Evolutionary conservation across 2,113 vertebrate species (phyloP).

Genomic region (Gopherus flavomarginatus): DNA sequence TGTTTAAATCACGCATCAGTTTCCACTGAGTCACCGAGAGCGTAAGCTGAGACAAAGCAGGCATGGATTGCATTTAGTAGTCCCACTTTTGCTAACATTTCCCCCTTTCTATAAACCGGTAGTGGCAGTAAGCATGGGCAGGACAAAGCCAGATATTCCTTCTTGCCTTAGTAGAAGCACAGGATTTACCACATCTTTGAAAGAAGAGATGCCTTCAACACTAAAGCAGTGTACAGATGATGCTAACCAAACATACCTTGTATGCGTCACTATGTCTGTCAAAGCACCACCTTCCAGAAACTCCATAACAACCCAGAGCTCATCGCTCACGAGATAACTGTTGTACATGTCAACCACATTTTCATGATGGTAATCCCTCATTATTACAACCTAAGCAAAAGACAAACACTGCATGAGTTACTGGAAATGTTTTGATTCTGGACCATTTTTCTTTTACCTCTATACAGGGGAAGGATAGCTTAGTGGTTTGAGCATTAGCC

Average conservation of each 20-base stretch:
- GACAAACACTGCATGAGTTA: not conserved
- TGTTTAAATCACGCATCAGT: not conserved
- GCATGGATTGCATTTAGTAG: not conserved
- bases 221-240: too few species aligned
- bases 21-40: not conserved
- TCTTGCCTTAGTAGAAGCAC: rapidly evolving
- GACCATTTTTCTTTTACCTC: not conserved
- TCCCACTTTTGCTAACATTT: too few species aligned
- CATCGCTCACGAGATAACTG: slow-evolving; percentile 96
- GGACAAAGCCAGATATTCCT: not conserved
- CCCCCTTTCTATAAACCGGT: not conserved
- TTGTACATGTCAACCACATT: slow-evolving; percentile 99
- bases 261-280: slow-evolving; percentile 98
- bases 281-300: slow-evolving; percentile 97
- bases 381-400: slow-evolving; percentile 93
- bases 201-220: rapidly evolving
- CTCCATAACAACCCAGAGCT: slow-evolving; percentile 99
- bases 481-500: too few species aligned
- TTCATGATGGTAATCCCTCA: slow-evolving; percentile 99
- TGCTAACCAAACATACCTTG: slow-evolving; percentile 82
- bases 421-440: not conserved
- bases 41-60: not conserved
- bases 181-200: not conserved
- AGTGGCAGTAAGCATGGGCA: rapidly evolving
- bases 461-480: not conserved